Evolutionary conservation across 2,888 invertebrate species (phyloP).

Genomic region (Scaptomyza parva): DNA sequence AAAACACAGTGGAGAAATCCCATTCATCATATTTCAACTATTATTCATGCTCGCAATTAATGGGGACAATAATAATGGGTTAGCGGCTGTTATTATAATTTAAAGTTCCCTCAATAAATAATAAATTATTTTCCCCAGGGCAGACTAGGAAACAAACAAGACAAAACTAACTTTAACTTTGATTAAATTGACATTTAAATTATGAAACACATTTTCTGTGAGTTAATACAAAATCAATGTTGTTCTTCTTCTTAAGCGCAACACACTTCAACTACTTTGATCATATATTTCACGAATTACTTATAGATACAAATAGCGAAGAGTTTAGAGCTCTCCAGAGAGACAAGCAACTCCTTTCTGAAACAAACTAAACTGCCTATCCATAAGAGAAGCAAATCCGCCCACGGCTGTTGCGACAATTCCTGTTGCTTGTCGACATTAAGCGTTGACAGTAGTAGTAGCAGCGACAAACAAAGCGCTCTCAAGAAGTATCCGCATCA

Average conservation of each 20-base stretch:
- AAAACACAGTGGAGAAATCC: background rate
- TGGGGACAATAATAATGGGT: background rate
- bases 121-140: background rate
- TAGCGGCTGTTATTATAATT: background rate
- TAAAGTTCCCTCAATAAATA: background rate
- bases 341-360: background rate
- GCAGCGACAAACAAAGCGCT: conserved; percentile 31
- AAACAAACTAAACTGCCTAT: conserved; percentile 3
- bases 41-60: background rate
- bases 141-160: background rate
- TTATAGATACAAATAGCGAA: background rate
- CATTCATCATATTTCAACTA: conserved; percentile 20
- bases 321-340: background rate
- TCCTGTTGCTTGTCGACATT: conserved; percentile 33
- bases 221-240: background rate
- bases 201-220: too few relatives aligned
- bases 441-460: conserved; percentile 50
- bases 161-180: too few relatives aligned
- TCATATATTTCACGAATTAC: background rate
- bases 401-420: conserved; percentile 13
- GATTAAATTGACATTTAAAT: background rate
- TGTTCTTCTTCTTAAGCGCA: background rate
- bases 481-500: conserved; percentile 20
- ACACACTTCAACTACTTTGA: background rate
- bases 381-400: conserved; percentile 12